Evolutionary conservation across 2,113 vertebrate genomes (phyloP).

Genomic region (Seriola rivoliana): DNA sequence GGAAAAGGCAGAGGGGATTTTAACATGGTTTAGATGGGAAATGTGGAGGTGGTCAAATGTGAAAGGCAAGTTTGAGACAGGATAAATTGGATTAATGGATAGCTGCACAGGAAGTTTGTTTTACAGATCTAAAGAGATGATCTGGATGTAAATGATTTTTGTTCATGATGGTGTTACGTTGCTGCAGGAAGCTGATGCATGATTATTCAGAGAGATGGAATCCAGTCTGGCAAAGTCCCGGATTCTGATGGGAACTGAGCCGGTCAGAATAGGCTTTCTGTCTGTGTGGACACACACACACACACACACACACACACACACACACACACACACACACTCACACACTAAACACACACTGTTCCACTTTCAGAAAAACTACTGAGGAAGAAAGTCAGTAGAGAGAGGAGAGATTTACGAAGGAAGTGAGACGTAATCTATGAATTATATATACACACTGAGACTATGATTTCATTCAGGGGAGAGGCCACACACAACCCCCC

Average conservation of each 20-base stretch:
- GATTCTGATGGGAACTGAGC: constrained; percentile 67
- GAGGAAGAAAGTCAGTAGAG: constrained; percentile 48
- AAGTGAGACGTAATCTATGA: constrained; percentile 74
- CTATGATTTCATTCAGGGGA: constrained; percentile 71
- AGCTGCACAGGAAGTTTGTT: background rate
- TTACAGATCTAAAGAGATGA: background rate
- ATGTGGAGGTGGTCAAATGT: background rate
- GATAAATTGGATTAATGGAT: background rate
- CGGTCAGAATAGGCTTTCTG: constrained; percentile 64
- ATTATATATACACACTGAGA: constrained; percentile 73
- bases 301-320: constrained; percentile 34
- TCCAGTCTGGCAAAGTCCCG: constrained; percentile 57
- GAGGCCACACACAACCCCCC: constrained; percentile 47
- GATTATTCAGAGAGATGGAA: constrained; percentile 77
- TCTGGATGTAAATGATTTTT: constrained; percentile 20
- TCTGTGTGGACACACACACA: constrained; percentile 42
- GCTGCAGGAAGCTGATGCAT: constrained; percentile 58
- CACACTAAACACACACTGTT: constrained; percentile 43
- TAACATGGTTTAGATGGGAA: background rate
- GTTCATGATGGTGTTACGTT: constrained; percentile 15
- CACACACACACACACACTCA: background rate
- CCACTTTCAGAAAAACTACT: constrained; percentile 48
- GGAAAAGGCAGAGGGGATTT: constrained; percentile 4
- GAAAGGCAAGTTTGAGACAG: constrained; percentile 13
- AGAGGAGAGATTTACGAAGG: constrained; percentile 61